Evolutionary conservation across 2,888 invertebrate genomes (phyloP).

Genomic region (Drosophila atroscutellata): DNA sequence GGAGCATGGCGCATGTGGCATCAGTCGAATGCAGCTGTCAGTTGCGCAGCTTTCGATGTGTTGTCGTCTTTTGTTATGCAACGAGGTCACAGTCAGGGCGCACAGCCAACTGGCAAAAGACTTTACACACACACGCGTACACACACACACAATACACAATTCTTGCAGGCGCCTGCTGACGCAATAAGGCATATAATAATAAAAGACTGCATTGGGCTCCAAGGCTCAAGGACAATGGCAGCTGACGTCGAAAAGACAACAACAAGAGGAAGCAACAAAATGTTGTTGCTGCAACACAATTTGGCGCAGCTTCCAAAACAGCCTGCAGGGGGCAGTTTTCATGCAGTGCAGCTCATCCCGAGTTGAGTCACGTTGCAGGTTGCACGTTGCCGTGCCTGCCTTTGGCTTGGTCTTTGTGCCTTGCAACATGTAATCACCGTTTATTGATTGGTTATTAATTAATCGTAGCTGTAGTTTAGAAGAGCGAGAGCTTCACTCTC

Average conservation of each 20-base stretch:
- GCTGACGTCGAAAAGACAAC: neutral
- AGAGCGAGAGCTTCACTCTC: neutral
- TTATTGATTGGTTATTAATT: conserved; percentile 40
- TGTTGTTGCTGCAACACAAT: conserved; percentile 11
- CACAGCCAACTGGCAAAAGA: conserved; percentile 46
- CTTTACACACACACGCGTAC: neutral
- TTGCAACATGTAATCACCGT: conserved; percentile 24
- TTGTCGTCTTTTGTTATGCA: conserved; percentile 59
- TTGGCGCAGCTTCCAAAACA: conserved; percentile 18
- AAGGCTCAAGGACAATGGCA: conserved; percentile 51
- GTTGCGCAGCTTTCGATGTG: conserved; percentile 2
- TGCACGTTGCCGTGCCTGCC: neutral
- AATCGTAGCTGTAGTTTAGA: conserved; percentile 15
- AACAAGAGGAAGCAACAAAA: conserved; percentile 3
- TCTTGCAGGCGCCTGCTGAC: conserved; percentile 50
- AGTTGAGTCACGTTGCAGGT: neutral
- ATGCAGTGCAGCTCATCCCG: conserved; percentile 1
- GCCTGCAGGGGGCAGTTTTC: neutral
- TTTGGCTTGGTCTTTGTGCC: neutral
- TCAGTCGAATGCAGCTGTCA: conserved; percentile 37
- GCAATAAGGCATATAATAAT: conserved; percentile 70
- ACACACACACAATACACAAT: neutral
- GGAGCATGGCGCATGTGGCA: neutral
- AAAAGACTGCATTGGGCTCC: conserved; percentile 66
- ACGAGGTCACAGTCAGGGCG: conserved; percentile 73